Percentiles rank a stretch among this genome's conserved stretches.
These are phyloP conservation scores for Sebastiscus albofasciatus DNA, from an alignment of 2,797 vertebrate genomes.

Conservation along the genomic window DNA sequence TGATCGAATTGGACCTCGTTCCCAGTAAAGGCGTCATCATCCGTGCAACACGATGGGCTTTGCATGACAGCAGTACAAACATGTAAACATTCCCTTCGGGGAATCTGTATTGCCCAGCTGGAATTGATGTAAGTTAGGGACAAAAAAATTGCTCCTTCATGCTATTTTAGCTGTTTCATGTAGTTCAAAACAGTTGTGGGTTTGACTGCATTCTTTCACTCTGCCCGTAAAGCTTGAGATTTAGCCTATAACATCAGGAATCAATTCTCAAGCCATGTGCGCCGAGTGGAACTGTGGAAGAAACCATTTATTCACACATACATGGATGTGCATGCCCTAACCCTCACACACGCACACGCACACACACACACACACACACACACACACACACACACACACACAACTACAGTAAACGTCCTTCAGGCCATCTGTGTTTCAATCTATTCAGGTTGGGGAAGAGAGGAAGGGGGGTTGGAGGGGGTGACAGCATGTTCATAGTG, in stretches of 20 bases:
- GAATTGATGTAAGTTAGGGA: slow-evolving; percentile 18
- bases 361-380: slow-evolving; percentile 14
- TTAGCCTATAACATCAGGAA: slow-evolving; percentile 29
- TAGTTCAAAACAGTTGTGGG: slow-evolving; percentile 41
- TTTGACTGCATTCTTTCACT: slow-evolving; percentile 28
- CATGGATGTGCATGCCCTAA: not conserved
- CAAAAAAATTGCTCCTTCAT: slow-evolving; percentile 14
- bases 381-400: slow-evolving; percentile 19
- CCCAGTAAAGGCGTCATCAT: slow-evolving; percentile 13
- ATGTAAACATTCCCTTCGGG: slow-evolving; percentile 6
- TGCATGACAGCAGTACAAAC: slow-evolving; percentile 13
- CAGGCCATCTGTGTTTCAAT: slow-evolving; percentile 40
- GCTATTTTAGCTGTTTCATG: slow-evolving; percentile 31
- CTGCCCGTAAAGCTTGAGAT: not conserved
- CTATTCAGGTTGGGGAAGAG: not conserved
- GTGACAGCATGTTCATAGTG: slow-evolving; percentile 32
- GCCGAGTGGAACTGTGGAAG: not conserved
- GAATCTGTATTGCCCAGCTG: slow-evolving; percentile 21
- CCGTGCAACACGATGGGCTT: not conserved
- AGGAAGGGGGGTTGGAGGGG: not conserved
- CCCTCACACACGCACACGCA: not conserved
- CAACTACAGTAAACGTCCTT: slow-evolving; percentile 35
- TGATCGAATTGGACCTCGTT: not conserved
- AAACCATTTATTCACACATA: slow-evolving; percentile 19
- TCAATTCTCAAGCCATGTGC: slow-evolving; percentile 9